Percentiles rank a stretch among this genome's conserved stretches.
phyloP scores from a whole-genome alignment of 2,113 vertebrate species.

The Panthera leo region DNA sequence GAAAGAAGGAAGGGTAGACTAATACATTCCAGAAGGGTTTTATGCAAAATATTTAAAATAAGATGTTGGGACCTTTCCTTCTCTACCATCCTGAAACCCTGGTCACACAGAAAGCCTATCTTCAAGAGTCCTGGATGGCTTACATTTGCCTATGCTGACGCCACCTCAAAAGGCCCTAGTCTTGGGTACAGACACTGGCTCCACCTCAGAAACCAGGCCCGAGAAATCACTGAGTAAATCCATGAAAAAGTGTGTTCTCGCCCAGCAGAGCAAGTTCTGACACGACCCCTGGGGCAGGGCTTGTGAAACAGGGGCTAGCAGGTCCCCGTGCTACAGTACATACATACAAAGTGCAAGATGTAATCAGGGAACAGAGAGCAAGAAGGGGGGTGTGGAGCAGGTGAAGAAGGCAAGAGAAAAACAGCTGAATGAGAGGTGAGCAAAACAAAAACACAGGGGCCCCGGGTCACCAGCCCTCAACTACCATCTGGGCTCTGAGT shows the following conservation, averaged over 20 bases:
- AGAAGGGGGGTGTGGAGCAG: background rate
- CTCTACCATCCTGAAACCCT: conserved; percentile 34
- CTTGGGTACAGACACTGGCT: background rate
- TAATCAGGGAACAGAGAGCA: conserved; percentile 38
- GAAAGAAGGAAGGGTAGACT: background rate
- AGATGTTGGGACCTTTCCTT: background rate
- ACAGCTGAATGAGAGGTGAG: background rate
- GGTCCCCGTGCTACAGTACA: background rate
- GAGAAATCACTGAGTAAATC: conserved; percentile 40
- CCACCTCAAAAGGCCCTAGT: background rate
- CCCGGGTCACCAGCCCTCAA: background rate
- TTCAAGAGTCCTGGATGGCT: background rate
- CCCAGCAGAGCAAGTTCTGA: conserved; percentile 34
- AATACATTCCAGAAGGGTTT: background rate
- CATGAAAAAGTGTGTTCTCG: conserved; percentile 32
- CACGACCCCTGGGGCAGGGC: background rate
- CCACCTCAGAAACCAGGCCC: conserved; percentile 25
- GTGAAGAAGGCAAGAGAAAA: conserved; percentile 5
- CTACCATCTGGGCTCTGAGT: background rate
- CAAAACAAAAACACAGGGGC: no score
- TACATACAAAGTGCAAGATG: conserved; percentile 1
- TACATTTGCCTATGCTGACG: background rate
- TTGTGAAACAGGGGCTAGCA: conserved; percentile 47
- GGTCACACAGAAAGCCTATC: background rate
- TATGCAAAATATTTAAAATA: conserved; percentile 31